These are phyloP conservation scores for Pseudomyrmex gracilis DNA, from an alignment of 1,140 invertebrate genomes.

Conservation along the genomic window DNA sequence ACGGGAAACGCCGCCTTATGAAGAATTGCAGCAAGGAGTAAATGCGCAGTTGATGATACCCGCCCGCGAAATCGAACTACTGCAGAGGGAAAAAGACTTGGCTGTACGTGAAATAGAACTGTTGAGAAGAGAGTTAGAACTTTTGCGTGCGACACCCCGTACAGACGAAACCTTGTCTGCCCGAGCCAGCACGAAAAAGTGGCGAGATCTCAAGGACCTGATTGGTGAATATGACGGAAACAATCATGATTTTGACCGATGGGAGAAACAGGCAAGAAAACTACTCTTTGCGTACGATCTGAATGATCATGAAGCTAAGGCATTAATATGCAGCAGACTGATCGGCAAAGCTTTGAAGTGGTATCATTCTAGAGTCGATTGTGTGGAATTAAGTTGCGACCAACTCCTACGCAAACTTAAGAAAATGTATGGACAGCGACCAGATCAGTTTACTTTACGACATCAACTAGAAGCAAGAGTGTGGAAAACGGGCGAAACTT, in stretches of 20 bases:
- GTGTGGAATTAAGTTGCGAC: background rate
- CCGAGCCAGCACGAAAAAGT: background rate
- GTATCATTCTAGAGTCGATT: background rate
- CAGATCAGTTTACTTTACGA: background rate
- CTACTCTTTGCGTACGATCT: background rate
- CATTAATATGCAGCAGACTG: background rate
- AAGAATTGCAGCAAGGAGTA: background rate
- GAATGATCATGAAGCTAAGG: background rate
- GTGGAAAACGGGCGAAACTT: background rate
- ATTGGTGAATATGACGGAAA: background rate
- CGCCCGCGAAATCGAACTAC: background rate
- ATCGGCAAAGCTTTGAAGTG: background rate
- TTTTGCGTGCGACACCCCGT: background rate
- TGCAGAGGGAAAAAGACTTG: background rate
- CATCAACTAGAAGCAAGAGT: background rate
- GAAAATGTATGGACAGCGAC: conserved; percentile 1
- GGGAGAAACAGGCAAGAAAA: background rate
- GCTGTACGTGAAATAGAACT: background rate
- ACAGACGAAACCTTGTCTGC: background rate
- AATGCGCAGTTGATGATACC: background rate
- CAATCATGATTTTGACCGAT: background rate
- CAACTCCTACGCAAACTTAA: background rate
- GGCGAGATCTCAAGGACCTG: background rate
- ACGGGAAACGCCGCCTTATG: background rate
- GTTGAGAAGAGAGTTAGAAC: conserved; percentile 1